Evolutionary conservation across 2,797 vertebrate genomes (phyloP).

Genomic region (Lepus townsendii): DNA sequence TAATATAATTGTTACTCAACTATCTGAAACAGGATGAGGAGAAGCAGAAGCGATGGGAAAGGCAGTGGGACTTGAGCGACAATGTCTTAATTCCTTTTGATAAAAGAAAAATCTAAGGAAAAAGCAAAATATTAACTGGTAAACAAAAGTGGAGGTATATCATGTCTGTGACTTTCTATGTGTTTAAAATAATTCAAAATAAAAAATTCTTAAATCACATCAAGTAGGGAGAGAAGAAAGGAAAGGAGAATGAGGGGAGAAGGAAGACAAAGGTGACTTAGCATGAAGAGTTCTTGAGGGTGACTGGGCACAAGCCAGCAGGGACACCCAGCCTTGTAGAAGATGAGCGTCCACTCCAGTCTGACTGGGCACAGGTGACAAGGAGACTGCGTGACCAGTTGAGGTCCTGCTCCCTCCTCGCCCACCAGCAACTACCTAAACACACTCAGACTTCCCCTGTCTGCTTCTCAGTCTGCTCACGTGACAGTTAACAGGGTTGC

Average conservation of each 20-base stretch:
- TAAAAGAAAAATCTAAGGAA: background rate
- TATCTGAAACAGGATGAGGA: background rate
- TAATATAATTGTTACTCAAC: background rate
- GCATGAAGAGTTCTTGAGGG: background rate
- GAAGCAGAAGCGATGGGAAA: background rate
- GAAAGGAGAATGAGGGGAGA: background rate
- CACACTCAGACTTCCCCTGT: background rate
- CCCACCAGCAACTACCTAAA: rapidly evolving
- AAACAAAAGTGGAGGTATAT: background rate
- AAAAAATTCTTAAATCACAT: background rate
- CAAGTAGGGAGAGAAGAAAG: background rate
- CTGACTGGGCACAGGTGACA: background rate
- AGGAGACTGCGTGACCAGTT: background rate
- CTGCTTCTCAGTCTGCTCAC: background rate
- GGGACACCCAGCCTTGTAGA: background rate
- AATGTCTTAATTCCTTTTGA: background rate
- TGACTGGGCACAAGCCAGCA: background rate
- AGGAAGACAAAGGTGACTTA: background rate
- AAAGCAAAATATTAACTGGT: background rate
- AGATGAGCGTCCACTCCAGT: background rate
- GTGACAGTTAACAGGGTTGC: background rate
- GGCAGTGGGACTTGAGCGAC: background rate
- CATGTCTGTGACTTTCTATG: background rate
- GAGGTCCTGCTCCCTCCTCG: background rate
- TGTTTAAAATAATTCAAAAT: constrained; percentile 57